These are phyloP conservation scores for Drosophila teissieri DNA, from an alignment of 1,140 invertebrate genomes.

Conservation along the genomic window DNA sequence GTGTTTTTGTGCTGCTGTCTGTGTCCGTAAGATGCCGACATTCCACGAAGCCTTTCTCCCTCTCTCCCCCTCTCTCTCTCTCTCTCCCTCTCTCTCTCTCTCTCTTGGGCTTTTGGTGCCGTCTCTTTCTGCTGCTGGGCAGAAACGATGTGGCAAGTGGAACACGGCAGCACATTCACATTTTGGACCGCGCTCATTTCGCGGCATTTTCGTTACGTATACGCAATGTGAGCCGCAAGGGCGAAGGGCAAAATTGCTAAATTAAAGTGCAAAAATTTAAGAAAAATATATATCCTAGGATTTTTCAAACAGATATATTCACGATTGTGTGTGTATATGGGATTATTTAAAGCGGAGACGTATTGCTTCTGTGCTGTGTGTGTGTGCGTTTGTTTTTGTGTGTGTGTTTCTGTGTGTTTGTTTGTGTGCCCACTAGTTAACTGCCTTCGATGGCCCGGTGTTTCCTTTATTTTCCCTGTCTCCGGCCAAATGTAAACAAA, in stretches of 20 bases:
- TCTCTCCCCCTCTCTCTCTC: background rate
- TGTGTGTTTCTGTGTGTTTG: conserved; percentile 6
- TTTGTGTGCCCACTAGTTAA: background rate
- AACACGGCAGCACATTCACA: conserved; percentile 38
- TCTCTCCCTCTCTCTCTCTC: background rate
- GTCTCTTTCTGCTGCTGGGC: conserved; percentile 16
- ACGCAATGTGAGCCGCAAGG: conserved; percentile 37
- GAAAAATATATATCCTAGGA: background rate
- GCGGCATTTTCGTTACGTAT: conserved; percentile 58
- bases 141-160: conserved; percentile 56
- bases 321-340: background rate
- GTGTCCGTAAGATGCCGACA: conserved; percentile 39
- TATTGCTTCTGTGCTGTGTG: background rate
- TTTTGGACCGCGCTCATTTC: conserved; percentile 38
- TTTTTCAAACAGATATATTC: background rate
- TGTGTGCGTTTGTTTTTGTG: conserved; percentile 4
- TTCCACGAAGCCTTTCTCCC: conserved; percentile 32
- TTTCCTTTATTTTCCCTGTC: conserved; percentile 12
- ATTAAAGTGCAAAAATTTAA: conserved; percentile 6
- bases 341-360: background rate
- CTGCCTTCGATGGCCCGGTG: conserved; percentile 16
- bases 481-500: conserved; percentile 46
- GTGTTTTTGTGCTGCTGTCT: conserved; percentile 12
- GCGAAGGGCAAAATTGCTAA: background rate
- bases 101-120: background rate